Evolutionary conservation across 2,797 vertebrate genomes (phyloP), one percentile per base, ranked within the genome.

Genomic region (Cottoperca gobio): DNA sequence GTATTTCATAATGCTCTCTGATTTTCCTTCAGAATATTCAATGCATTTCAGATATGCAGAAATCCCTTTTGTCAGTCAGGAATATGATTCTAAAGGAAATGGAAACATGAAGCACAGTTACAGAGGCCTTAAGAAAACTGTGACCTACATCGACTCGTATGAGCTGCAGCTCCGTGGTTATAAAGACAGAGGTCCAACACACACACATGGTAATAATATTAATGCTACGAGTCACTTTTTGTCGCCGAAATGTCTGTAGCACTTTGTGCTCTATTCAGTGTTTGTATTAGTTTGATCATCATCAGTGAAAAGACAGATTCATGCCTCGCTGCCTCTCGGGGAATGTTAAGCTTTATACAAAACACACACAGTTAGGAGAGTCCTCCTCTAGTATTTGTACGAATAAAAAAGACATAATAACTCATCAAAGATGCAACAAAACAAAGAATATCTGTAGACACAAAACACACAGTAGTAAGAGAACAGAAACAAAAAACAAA

Each of bases 1-100:
- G 33, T 39, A 12, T 75, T 54, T 55, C 68, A 65, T 70, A 58
- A 37, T 43, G 11, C 65, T 62, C 46, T 74, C 26, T 83, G 79
- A 81, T 35, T 69, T 28, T 40, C 10, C 42, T 55, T 7, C 23
- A 53, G 35, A 68, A 55, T 9, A 55, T 72, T 76, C 11, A 24
- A 9, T 24, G 9, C 19, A 49, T 75, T 58, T 78, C 0, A 60
- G 12, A 78, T 49, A 35, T 53, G 37, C 23, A 49, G 11, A 60
- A 73, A 69, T 46, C 43, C 5, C 28, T 14, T 31, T 46, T 42
- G n/a, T 31, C 2, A 19, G 28, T 19, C 19, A 35, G 43, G 17
- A 63, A 45, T 5, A 8, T 7, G 35, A 28, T 6, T 43, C 2
- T 21, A 26, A 55, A 35, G n/a, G 50, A 74, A 69, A 64, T 40